Percentiles rank a stretch among this genome's conserved stretches.
phyloP scores from a whole-genome alignment of 53 echinoderm and acorn worm species.

The Paracentrotus lividus region DNA sequence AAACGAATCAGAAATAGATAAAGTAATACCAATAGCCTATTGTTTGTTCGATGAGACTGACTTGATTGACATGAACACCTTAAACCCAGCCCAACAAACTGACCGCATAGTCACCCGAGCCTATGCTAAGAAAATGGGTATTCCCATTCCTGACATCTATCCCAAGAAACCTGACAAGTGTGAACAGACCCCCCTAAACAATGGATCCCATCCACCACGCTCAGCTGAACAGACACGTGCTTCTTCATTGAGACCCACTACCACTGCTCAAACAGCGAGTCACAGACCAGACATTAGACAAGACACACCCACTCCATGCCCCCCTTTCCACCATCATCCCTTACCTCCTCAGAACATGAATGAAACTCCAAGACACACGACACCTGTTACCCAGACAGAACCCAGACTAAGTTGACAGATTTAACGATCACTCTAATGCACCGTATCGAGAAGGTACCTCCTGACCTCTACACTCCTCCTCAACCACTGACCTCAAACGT shows the following conservation, averaged over 20 bases:
- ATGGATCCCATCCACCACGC: not conserved
- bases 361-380: not conserved
- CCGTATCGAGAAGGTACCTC: slow-evolving; percentile 52
- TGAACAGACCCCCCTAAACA: not conserved
- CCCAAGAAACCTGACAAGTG: not conserved
- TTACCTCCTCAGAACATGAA: not conserved
- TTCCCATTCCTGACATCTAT: not conserved
- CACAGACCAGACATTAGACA: not conserved
- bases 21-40: not conserved
- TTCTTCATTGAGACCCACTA: not conserved
- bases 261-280: not conserved
- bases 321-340: not conserved
- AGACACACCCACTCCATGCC: not conserved
- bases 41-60: slow-evolving; percentile 24
- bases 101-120: slow-evolving; percentile 9
- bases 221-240: no score
- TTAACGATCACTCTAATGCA: not conserved
- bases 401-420: slow-evolving; percentile 64
- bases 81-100: not conserved
- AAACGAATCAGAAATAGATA: not conserved
- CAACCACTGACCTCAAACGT: slow-evolving; percentile 63
- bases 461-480: slow-evolving; percentile 55
- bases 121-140: slow-evolving; percentile 45
- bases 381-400: slow-evolving; percentile 2
- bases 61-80: not conserved